Evolutionary conservation across 2,113 vertebrate genomes (phyloP).

Genomic region (Arizona elegans): DNA sequence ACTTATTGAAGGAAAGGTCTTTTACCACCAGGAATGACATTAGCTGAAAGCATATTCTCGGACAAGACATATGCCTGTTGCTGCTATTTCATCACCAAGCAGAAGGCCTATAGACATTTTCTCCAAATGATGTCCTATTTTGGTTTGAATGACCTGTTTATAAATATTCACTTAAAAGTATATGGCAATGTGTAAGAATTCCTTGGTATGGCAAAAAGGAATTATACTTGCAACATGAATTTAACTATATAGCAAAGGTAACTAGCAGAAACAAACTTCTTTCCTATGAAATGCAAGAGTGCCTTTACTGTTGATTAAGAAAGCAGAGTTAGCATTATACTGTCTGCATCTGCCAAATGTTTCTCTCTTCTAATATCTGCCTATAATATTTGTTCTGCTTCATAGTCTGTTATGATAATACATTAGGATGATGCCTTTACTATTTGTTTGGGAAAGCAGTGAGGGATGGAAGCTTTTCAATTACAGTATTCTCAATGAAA

Average conservation of each 20-base stretch:
- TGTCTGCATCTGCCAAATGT: constrained; percentile 20
- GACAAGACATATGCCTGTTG: not conserved
- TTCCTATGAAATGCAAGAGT: not conserved
- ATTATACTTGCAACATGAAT: constrained; percentile 17
- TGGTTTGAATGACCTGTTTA: constrained; percentile 7
- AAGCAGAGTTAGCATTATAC: constrained; percentile 14
- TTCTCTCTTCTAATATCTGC: constrained; percentile 30
- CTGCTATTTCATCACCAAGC: not conserved
- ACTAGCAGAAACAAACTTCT: constrained; percentile 20
- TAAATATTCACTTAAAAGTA: constrained; percentile 2
- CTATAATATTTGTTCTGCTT: constrained; percentile 31
- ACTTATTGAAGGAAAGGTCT: not conserved
- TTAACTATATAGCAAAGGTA: constrained; percentile 27
- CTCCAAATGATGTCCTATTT: not conserved
- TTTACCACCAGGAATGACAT: not conserved
- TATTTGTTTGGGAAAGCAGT: constrained; percentile 40
- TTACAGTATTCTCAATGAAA: constrained; percentile 38
- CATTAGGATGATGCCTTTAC: constrained; percentile 8
- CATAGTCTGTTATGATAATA: constrained; percentile 16
- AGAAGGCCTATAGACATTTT: not conserved
- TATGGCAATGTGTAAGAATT: constrained; percentile 7
- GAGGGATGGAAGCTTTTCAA: constrained; percentile 37
- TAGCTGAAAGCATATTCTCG: not conserved
- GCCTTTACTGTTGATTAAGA: not conserved
- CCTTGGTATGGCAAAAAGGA: not conserved